These are phyloP conservation scores for Malthinus seriepunctatus DNA, from an alignment of 2,888 invertebrate species.

Conservation along the genomic window DNA sequence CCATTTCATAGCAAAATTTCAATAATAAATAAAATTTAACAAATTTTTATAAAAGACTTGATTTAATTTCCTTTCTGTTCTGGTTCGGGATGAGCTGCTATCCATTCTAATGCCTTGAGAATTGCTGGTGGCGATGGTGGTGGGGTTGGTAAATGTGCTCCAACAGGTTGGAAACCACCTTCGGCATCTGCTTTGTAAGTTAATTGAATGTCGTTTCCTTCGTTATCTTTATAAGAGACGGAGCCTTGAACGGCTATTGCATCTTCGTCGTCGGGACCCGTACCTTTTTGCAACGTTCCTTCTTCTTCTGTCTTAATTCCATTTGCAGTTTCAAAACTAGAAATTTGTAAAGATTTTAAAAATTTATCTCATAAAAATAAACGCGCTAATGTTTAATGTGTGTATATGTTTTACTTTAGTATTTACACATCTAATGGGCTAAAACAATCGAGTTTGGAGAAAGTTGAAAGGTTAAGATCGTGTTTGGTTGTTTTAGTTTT, in stretches of 20 bases:
- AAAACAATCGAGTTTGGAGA: conserved; percentile 21
- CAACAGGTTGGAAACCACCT: conserved; percentile 62
- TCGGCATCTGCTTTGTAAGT: conserved; percentile 75
- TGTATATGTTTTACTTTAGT: not conserved
- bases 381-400: too few relatives aligned
- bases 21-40: too few relatives aligned
- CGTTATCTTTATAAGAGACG: conserved; percentile 70
- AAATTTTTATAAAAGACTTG: not conserved
- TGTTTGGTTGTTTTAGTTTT: conserved; percentile 4
- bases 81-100: conserved; percentile 66
- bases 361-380: not conserved
- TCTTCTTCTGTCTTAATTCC: conserved; percentile 81
- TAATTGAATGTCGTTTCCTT: conserved; percentile 70
- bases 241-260: conserved; percentile 70
- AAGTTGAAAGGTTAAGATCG: conserved; percentile 25
- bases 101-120: conserved; percentile 72
- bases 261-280: conserved; percentile 67
- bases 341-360: conserved; percentile 20
- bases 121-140: conserved; percentile 78
- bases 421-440: conserved; percentile 3
- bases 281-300: conserved; percentile 74
- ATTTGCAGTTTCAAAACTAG: conserved; percentile 79
- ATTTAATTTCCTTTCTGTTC: conserved; percentile 35
- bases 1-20: too few relatives aligned
- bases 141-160: conserved; percentile 74